Base-by-base conservation (phyloP, 2,113 vertebrate genomes). In the Apteryx owenii region DNA sequence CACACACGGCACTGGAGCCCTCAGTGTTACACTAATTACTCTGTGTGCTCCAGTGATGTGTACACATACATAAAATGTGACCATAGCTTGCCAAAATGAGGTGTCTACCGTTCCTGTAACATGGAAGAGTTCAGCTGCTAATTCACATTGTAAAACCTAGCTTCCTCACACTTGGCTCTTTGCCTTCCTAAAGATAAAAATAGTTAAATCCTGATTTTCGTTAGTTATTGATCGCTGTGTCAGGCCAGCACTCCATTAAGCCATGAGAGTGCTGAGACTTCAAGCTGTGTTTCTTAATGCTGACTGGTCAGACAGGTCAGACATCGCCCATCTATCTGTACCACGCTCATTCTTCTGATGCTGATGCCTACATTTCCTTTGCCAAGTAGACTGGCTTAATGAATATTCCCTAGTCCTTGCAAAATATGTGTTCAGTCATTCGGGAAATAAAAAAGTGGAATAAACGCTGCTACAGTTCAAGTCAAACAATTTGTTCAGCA, bases 401-500 rank as follows among this genome's bases (percentile, higher is more conserved):
- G 1, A 91, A 91, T 87, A 42, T 70, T 84, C 50, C 56, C 79
- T 48, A 62, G 40, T 77, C 62, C 71, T 83, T 77, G 62, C 40
- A 82, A 95, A 91, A 89, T 28, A 80, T 6, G 3, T 82, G 71
- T 79, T 96, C 33, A 0, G 71, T 93, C 95, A 93, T 46, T 94
- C 0, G 0, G 79, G 79, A 88, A 85, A 81, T 44, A 48, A 71
- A 54, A 28, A 58, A 42, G 44, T 25, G 17, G 69, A 93, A 91
- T 79, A 95, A 94, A 88, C 88, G 89, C 46, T 14, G 4, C 64
- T 90, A 46, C 75, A 90, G 51, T 91, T 96, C 54, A 85, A 83
- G 40, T 4, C 60, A 71, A 95, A 70, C 50, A 68, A 77, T 92
- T 95, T 92, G 79, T 89, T 94, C 87, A 93, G 81, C 40, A 50